Evolutionary conservation across 2,113 vertebrate species (phyloP).

Genomic region (Albula goreensis): DNA sequence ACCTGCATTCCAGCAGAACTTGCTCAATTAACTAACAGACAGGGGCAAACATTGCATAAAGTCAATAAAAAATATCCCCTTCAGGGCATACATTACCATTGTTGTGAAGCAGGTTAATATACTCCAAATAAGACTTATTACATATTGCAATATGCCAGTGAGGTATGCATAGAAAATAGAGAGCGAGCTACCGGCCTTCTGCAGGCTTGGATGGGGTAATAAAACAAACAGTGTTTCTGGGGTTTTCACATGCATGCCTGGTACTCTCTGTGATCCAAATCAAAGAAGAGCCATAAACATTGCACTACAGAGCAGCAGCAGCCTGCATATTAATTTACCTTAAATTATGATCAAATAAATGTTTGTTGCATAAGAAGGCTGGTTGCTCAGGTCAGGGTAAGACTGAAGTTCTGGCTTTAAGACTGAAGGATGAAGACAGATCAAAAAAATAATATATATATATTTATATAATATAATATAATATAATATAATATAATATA

Average conservation of each 20-base stretch:
- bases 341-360: neutral
- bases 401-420: neutral
- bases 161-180: constrained; percentile 49
- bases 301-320: neutral
- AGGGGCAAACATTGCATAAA: constrained; percentile 63
- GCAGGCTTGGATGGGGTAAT: constrained; percentile 12
- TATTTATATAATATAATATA: too few relatives aligned
- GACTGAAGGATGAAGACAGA: neutral
- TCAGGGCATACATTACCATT: constrained; percentile 67
- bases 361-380: neutral
- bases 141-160: constrained; percentile 58
- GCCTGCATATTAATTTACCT: too few relatives aligned
- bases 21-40: constrained; percentile 60
- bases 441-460: neutral
- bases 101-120: constrained; percentile 73
- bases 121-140: constrained; percentile 74
- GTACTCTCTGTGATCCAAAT: neutral
- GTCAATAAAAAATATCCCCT: constrained; percentile 67
- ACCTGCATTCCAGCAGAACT: constrained; percentile 53
- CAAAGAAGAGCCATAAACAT: neutral
- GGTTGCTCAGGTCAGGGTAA: neutral
- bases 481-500: too few relatives aligned
- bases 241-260: neutral
- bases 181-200: neutral
- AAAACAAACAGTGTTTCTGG: neutral